Percentiles rank a stretch among this genome's conserved stretches.
Conservation (phyloP, 2,888 invertebrate genomes). For the Griposia aprilina region DNA sequence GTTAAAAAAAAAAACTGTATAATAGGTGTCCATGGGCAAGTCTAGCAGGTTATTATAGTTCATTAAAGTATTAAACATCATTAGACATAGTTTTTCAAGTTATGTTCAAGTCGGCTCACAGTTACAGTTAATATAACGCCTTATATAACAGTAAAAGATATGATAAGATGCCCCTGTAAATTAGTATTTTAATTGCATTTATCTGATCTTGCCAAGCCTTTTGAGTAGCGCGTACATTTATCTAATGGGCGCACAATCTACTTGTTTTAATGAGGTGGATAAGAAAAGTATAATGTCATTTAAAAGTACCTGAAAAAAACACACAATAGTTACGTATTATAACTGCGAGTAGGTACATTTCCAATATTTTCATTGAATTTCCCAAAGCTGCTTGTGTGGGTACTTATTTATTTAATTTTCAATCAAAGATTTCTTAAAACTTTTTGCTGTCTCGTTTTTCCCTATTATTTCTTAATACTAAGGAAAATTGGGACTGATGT, state of each 20-base stretch:
- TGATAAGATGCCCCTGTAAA: slow-evolving; percentile 60
- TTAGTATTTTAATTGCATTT: slow-evolving; percentile 65
- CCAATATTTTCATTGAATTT: not conserved
- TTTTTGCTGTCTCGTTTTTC: not conserved
- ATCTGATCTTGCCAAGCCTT: slow-evolving; percentile 63
- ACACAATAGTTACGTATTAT: too few relatives aligned
- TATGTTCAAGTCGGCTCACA: slow-evolving; percentile 1
- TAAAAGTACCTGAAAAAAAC: not conserved
- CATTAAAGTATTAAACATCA: not conserved
- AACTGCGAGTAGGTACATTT: not conserved
- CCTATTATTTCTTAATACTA: not conserved
- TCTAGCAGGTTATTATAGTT: not conserved
- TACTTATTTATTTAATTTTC: not conserved
- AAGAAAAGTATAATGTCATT: slow-evolving; percentile 8
- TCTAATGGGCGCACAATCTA: slow-evolving; percentile 54
- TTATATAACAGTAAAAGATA: slow-evolving; percentile 43
- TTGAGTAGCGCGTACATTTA: slow-evolving; percentile 54
- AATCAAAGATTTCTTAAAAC: not conserved
- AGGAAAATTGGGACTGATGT: too few relatives aligned
- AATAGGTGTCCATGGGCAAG: not conserved
- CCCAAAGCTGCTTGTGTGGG: too few relatives aligned
- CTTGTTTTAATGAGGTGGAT: slow-evolving; percentile 36
- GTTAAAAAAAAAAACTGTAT: not conserved
- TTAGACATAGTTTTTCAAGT: not conserved
- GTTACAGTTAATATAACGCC: slow-evolving; percentile 40